A percentile compares a stretch with the other conserved stretches of the same genome.
phyloP scores from a whole-genome alignment of 2,888 invertebrate genomes.

The Monoplex corrugatus region DNA sequence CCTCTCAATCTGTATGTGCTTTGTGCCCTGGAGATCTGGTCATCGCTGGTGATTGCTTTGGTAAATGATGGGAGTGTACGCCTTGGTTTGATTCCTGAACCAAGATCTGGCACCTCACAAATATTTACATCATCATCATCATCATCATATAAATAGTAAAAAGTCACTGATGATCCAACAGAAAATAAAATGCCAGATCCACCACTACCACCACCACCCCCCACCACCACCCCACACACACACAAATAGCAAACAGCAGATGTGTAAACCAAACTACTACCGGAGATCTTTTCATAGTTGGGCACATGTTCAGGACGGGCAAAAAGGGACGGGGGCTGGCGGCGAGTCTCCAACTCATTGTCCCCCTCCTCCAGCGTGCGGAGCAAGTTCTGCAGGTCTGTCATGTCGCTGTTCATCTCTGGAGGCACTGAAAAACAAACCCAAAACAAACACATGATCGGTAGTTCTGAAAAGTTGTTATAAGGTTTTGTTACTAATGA shows the following conservation, averaged over 20 bases:
- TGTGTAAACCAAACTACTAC: constrained; percentile 52
- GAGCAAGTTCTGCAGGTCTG: constrained; percentile 75
- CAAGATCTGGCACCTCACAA: too few relatives aligned
- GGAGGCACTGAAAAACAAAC: constrained; percentile 68
- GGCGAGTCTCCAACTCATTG: constrained; percentile 65
- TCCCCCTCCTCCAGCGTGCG: constrained; percentile 73
- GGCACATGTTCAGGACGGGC: constrained; percentile 75
- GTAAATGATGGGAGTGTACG: too few relatives aligned
- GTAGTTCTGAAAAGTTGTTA: background rate
- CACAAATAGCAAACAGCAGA: background rate
- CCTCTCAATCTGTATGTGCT: too few relatives aligned
- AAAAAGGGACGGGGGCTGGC: constrained; percentile 76
- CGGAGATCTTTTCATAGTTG: constrained; percentile 72
- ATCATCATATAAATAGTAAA: too few relatives aligned
- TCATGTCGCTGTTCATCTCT: constrained; percentile 68
- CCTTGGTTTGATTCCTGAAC: too few relatives aligned
- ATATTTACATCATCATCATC: too few relatives aligned
- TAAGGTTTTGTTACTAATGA: background rate
- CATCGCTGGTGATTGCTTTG: too few relatives aligned
- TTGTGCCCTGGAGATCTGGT: too few relatives aligned
- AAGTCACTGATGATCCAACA: too few relatives aligned
- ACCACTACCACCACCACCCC: too few relatives aligned
- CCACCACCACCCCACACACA: background rate
- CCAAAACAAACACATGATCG: background rate
- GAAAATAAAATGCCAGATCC: too few relatives aligned